Evolutionary conservation across 2,797 vertebrate genomes (phyloP).

Genomic region (Labroides dimidiatus): DNA sequence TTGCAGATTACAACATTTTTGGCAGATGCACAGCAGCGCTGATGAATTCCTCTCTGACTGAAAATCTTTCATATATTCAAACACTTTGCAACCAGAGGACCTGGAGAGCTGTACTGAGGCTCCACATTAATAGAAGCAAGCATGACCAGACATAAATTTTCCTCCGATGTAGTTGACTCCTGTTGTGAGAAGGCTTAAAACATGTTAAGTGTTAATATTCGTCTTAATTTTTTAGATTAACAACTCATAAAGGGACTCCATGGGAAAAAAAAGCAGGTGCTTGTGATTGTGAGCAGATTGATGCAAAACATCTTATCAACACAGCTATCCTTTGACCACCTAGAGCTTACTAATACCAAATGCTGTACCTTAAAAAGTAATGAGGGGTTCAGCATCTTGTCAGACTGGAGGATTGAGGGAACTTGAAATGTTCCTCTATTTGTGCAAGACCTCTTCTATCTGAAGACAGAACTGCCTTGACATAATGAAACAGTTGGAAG

Average conservation of each 20-base stretch:
- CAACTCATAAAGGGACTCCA: not conserved
- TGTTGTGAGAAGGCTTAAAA: constrained; percentile 1
- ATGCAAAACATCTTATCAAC: too few species aligned
- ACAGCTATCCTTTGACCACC: too few species aligned
- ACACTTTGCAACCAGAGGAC: constrained; percentile 12
- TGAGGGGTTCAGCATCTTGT: too few species aligned
- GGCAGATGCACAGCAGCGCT: not conserved
- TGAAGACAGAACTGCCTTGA: not conserved
- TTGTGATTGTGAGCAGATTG: not conserved
- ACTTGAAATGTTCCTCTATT: too few species aligned
- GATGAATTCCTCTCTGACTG: constrained; percentile 3
- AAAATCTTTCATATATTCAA: constrained; percentile 15
- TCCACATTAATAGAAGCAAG: not conserved
- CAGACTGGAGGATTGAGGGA: too few species aligned
- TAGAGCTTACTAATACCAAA: too few species aligned
- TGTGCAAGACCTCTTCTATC: too few species aligned
- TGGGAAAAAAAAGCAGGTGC: not conserved
- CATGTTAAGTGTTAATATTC: not conserved
- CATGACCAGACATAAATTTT: not conserved
- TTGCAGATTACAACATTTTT: constrained; percentile 4
- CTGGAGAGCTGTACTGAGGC: constrained; percentile 11
- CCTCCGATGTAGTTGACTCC: not conserved
- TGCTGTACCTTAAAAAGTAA: too few species aligned
- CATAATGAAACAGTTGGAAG: too few species aligned
- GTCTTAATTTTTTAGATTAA: not conserved